Base-by-base conservation (phyloP, 2,888 invertebrate species). In the Hemistola chrysoprasaria region DNA sequence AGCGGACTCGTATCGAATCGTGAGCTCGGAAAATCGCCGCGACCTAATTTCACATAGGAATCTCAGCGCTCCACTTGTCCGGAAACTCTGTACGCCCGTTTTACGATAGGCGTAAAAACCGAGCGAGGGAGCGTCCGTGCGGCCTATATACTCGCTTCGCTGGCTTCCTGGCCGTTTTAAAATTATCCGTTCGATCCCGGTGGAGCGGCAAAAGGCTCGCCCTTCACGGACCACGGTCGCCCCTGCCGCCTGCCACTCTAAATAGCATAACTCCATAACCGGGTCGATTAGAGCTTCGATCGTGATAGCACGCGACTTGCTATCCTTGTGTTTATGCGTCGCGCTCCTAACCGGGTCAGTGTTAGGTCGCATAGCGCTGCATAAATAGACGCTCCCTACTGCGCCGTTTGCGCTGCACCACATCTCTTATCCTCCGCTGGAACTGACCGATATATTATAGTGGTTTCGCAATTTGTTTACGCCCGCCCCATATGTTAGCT, bases 291-390 rank as follows among this genome's bases (percentile, higher is more conserved):
- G 32, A 44, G 44, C 47, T 38, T 44, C 50, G 45, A 49, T 48
- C 47, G 44, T 32, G 43, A 48, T 46, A 49, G 49, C 45, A 48
- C 48, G 48, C 51, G 56, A 61, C 63, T 69, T 59, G 71, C 68
- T 72, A 70, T 78, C 76, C 77, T 82, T 81, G 79, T 82, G 78
- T 78, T 78, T 77, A 80, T 72, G 78, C 78, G 75, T 71, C 68
- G 76, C 59, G 59, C 64, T 61, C 62, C 74, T 81, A 86, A 83
- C 82, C 81, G 71, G 87, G 86, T 86, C 87, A 87, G 86, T 87
- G 86, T 84, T 87, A 87, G 86, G 84, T 80, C 85, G 76, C 82
- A 83, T 80, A 80, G 78, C 77, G 69, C 74, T 78, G 82, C 83
- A 79, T 75, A 84, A 85, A 84, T 85, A 84, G 83, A 75, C 63